Evolutionary conservation across 2,797 vertebrate species (phyloP).

Genomic region (Syndactyla subalaris): DNA sequence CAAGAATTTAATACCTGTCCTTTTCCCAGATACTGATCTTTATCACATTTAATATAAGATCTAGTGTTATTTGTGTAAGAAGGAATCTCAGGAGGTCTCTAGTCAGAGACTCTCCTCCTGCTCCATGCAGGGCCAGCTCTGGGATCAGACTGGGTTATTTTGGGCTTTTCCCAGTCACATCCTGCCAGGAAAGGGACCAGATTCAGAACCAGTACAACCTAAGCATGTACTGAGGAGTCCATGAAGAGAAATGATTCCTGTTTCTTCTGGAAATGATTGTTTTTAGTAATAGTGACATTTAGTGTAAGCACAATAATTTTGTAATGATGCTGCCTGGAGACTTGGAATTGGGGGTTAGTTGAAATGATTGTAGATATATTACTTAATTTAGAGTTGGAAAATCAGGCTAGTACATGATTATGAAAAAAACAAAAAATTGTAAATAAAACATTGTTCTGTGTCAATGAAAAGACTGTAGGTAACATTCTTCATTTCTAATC

Average conservation of each 20-base stretch:
- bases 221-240: background rate
- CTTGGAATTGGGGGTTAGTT: background rate
- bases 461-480: background rate
- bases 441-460: background rate
- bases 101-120: background rate
- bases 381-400: background rate
- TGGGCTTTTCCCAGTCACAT: fast-evolving
- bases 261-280: background rate
- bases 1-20: background rate
- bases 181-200: background rate
- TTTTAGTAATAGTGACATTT: background rate
- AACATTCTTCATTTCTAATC: background rate
- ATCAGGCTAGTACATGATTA: background rate
- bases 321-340: background rate
- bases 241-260: background rate
- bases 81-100: background rate
- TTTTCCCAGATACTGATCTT: background rate
- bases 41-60: background rate
- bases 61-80: background rate
- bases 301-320: background rate
- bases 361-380: background rate
- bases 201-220: background rate
- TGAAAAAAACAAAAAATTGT: background rate
- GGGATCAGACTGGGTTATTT: background rate
- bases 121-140: background rate